Conservation (phyloP, 1,140 invertebrate genomes). For the Polypedilum pembai region DNA sequence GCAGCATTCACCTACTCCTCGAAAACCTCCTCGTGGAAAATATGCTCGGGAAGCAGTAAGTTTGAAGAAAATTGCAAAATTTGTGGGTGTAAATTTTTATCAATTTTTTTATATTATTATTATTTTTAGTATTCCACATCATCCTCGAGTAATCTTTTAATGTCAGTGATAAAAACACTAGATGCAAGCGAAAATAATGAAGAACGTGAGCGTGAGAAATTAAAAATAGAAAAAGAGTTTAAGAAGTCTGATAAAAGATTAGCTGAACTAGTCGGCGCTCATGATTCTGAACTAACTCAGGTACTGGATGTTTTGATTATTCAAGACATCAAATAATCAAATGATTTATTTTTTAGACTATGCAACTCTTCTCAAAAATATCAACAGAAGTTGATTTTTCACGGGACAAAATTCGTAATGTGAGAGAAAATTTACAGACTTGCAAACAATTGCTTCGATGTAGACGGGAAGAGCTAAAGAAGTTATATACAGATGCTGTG, state of each 20-base stretch:
- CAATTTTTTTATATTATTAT: not conserved
- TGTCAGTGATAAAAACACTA: slow-evolving; percentile 85
- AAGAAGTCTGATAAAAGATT: slow-evolving; percentile 81
- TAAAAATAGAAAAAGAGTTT: slow-evolving; percentile 87
- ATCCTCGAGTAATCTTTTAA: slow-evolving; percentile 69
- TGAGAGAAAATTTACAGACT: slow-evolving; percentile 81
- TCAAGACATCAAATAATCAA: slow-evolving; percentile 19
- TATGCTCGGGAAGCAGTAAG: not conserved
- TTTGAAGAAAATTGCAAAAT: not conserved
- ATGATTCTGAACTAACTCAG: slow-evolving; percentile 81
- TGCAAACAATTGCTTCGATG: slow-evolving; percentile 87
- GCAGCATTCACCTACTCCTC: not conserved
- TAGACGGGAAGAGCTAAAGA: slow-evolving; percentile 84
- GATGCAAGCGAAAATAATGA: slow-evolving; percentile 90
- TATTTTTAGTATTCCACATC: not conserved
- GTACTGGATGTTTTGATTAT: slow-evolving; percentile 43
- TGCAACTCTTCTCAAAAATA: slow-evolving; percentile 42
- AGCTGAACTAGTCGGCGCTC: slow-evolving; percentile 78
- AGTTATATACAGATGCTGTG: slow-evolving; percentile 85
- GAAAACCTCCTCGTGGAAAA: slow-evolving; percentile 15
- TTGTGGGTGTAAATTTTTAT: not conserved
- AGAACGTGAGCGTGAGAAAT: slow-evolving; percentile 88
- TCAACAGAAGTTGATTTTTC: slow-evolving; percentile 48
- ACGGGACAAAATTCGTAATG: slow-evolving; percentile 70
- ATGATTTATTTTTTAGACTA: slow-evolving; percentile 22